Conservation (phyloP, 2,888 invertebrate genomes). For the Ashinkailepas kermadecensis region DNA sequence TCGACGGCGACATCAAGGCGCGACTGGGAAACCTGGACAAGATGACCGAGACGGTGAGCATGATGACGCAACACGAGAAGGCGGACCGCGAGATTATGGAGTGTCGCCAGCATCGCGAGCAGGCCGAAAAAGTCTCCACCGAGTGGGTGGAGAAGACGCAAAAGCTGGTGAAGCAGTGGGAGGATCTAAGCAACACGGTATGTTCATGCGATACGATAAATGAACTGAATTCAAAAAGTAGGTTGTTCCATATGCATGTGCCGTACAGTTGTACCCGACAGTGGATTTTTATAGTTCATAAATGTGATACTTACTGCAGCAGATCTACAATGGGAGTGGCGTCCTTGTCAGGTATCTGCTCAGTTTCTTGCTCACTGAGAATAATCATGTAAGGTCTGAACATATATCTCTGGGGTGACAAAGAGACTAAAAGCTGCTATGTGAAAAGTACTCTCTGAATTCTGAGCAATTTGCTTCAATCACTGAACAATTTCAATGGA, state of each 20-base stretch:
- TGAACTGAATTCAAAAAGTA: too few relatives aligned
- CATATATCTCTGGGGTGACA: too few relatives aligned
- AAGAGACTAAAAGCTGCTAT: too few relatives aligned
- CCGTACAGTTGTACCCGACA: too few relatives aligned
- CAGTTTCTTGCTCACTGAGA: not conserved
- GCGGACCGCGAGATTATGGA: conserved; percentile 23
- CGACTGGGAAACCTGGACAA: conserved; percentile 10
- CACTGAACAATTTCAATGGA: too few relatives aligned
- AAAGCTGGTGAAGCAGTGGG: conserved; percentile 29
- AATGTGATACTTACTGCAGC: too few relatives aligned
- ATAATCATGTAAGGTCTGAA: too few relatives aligned
- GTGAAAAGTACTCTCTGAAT: too few relatives aligned
- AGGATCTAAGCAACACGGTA: conserved; percentile 27
- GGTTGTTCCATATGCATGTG: too few relatives aligned
- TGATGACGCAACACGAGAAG: conserved; percentile 29
- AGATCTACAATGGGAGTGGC: too few relatives aligned
- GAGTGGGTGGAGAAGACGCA: conserved; percentile 23
- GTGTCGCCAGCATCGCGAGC: not conserved
- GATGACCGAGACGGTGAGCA: conserved; percentile 21
- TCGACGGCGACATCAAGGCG: not conserved
- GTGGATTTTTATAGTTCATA: too few relatives aligned
- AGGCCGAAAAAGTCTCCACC: conserved; percentile 13
- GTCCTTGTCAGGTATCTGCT: not conserved
- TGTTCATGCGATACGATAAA: not conserved
- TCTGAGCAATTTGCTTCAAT: too few relatives aligned